A percentile compares a stretch with the other conserved stretches of the same genome.
These are phyloP conservation scores for Apostichopus californicus DNA, from an alignment of 35 echinoderm and acorn worm species.

Conservation along the genomic window DNA sequence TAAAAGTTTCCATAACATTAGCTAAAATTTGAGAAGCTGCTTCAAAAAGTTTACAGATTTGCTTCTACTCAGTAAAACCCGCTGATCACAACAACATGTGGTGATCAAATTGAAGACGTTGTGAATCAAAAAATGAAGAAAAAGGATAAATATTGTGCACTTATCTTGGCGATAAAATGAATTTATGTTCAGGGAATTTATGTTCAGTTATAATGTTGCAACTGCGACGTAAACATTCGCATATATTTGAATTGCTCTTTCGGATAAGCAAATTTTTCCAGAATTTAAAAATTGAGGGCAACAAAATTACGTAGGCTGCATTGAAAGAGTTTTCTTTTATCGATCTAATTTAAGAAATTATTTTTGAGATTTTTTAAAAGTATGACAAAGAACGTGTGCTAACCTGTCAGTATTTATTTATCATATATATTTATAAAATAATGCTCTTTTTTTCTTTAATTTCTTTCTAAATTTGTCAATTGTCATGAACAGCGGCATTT, in stretches of 20 bases:
- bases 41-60: no score
- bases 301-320: not conserved
- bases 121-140: no score
- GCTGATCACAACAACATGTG: no score
- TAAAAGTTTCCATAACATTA: not conserved
- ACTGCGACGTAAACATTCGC: no score
- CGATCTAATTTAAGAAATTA: no score
- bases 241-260: not conserved
- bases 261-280: not conserved
- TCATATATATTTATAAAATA: constrained; percentile 17
- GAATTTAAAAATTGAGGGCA: not conserved
- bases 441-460: not conserved
- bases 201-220: not conserved
- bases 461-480: not conserved
- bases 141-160: no score
- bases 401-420: not conserved
- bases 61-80: no score
- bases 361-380: no score
- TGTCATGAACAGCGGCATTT: not conserved
- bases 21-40: not conserved
- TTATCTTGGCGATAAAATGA: no score
- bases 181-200: not conserved
- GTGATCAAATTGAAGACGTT: no score
- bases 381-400: no score
- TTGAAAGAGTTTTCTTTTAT: not conserved